These are phyloP conservation scores for Macroglossus sobrinus DNA, from an alignment of 2,113 vertebrate species.

Conservation along the genomic window DNA sequence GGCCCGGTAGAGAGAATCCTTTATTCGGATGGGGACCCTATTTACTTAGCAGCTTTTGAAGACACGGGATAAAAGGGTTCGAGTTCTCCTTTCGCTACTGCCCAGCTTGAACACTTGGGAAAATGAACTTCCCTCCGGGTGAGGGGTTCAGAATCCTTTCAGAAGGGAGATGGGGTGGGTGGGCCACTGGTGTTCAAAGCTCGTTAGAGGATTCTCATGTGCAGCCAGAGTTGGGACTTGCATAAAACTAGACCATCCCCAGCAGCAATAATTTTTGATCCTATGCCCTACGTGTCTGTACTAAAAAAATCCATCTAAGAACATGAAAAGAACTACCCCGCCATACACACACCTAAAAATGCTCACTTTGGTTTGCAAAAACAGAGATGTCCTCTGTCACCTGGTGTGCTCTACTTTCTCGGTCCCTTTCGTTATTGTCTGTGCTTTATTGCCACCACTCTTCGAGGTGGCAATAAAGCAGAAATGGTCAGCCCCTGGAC, in stretches of 20 bases:
- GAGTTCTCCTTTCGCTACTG: not conserved
- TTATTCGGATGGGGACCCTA: not conserved
- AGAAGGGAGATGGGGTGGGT: not conserved
- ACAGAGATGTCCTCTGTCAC: not conserved
- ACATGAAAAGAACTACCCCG: not conserved
- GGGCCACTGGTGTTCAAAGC: not conserved
- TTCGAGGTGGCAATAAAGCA: constrained; percentile 43
- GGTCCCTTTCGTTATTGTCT: not conserved
- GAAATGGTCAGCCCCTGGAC: not conserved
- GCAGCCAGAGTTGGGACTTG: not conserved
- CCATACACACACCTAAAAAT: not conserved
- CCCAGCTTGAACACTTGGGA: not conserved
- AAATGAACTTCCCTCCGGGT: not conserved
- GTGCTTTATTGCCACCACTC: no score
- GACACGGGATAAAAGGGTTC: not conserved
- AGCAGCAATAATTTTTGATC: not conserved
- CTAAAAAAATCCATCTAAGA: not conserved
- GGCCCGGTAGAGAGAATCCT: not conserved
- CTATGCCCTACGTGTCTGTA: not conserved
- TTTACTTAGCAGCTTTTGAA: not conserved
- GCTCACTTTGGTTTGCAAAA: not conserved
- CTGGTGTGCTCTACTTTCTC: constrained; percentile 47
- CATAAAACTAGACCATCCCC: not conserved
- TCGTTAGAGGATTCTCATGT: not conserved
- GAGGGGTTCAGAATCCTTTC: not conserved